Conservation (phyloP, 2,797 vertebrate genomes). For the Halcyon smyrnensis region DNA sequence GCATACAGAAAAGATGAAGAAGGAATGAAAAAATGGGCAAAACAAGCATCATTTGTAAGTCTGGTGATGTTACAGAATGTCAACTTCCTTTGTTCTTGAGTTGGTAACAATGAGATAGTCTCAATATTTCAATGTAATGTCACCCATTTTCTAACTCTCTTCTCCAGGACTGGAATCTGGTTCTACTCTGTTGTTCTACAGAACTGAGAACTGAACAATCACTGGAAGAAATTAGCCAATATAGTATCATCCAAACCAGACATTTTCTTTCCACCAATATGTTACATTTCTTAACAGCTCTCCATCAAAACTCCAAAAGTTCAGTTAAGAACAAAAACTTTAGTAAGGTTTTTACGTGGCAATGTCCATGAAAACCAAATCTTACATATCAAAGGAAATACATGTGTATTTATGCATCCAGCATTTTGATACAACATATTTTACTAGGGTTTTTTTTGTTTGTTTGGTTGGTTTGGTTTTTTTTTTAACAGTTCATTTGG, state of each 20-base stretch:
- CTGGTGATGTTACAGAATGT: not conserved
- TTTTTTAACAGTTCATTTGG: not conserved
- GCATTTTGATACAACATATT: not conserved
- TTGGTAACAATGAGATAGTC: not conserved
- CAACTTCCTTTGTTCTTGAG: not conserved
- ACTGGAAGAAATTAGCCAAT: not conserved
- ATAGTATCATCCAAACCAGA: not conserved
- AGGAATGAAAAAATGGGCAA: not conserved
- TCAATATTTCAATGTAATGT: not conserved
- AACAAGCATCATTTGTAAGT: not conserved
- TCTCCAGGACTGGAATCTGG: not conserved
- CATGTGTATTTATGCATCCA: not conserved
- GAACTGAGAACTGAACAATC: not conserved
- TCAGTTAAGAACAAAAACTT: not conserved
- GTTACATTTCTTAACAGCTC: not conserved
- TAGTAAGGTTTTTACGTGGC: not conserved
- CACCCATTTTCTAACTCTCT: not conserved
- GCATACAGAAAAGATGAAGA: not conserved
- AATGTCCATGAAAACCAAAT: not conserved
- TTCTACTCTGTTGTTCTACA: not conserved
- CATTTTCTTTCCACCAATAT: not conserved
- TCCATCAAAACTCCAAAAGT: not conserved
- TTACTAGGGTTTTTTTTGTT: not conserved
- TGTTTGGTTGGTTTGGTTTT: not conserved
- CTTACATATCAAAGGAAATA: not conserved